phyloP scores from a whole-genome alignment of 2,797 vertebrate species.

The Pantherophis vulpinus region DNA sequence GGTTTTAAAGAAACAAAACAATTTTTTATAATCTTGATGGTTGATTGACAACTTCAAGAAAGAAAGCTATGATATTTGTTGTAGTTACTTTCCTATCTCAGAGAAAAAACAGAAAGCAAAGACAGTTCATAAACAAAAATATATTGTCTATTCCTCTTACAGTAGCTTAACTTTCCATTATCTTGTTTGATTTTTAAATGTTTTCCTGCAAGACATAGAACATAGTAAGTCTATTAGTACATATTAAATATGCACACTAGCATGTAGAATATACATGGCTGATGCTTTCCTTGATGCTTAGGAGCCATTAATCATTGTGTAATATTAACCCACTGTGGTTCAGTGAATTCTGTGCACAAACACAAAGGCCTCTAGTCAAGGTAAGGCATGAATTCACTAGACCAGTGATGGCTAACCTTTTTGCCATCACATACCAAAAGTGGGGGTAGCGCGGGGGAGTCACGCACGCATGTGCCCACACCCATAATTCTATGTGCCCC shows the following conservation, averaged over 20 bases:
- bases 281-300: background rate
- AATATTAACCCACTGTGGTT: background rate
- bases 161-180: background rate
- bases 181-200: background rate
- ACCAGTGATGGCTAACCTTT: background rate
- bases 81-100: conserved; percentile 37
- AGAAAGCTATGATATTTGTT: conserved; percentile 31
- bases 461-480: too few relatives aligned
- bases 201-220: background rate
- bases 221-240: background rate
- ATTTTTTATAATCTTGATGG: conserved; percentile 46
- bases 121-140: background rate
- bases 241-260: background rate
- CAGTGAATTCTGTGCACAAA: background rate
- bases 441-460: too few relatives aligned
- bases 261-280: background rate
- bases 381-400: background rate
- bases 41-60: conserved; percentile 50
- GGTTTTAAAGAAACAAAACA: conserved; percentile 20
- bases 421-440: too few relatives aligned
- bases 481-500: too few relatives aligned
- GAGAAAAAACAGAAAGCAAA: conserved; percentile 19
- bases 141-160: conserved; percentile 26
- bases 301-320: background rate
- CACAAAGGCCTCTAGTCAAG: background rate